Conservation (phyloP, 1,140 invertebrate genomes). For the Saccostrea cuccullata region DNA sequence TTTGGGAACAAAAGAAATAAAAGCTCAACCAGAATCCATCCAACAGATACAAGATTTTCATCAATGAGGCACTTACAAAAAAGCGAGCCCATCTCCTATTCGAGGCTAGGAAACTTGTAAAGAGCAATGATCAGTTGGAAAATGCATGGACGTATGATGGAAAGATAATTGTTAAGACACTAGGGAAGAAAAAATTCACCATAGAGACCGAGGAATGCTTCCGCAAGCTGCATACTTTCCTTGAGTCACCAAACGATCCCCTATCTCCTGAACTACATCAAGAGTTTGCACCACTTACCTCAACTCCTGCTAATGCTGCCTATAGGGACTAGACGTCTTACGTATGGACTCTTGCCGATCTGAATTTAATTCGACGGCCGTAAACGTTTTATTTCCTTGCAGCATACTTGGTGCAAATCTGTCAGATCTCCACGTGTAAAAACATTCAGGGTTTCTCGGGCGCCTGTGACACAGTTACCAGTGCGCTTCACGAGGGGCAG, state of each 20-base stretch:
- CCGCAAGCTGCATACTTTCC: no score
- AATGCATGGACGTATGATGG: background rate
- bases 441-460: background rate
- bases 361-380: background rate
- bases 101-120: background rate
- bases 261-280: no score
- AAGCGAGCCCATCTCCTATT: no score
- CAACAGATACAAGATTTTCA: no score
- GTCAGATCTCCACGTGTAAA: background rate
- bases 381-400: background rate
- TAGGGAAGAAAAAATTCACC: background rate
- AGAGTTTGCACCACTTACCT: no score
- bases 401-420: background rate
- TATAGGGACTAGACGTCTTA: no score
- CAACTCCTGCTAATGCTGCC: no score
- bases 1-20: no score
- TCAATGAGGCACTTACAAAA: no score
- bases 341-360: no score
- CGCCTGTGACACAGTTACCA: background rate
- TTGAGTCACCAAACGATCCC: no score
- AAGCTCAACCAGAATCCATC: no score
- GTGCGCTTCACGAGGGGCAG: background rate
- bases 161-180: background rate
- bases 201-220: background rate
- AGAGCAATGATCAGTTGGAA: background rate